phyloP scores from a whole-genome alignment of 1,140 invertebrate genomes.

The Lethocerus indicus region DNA sequence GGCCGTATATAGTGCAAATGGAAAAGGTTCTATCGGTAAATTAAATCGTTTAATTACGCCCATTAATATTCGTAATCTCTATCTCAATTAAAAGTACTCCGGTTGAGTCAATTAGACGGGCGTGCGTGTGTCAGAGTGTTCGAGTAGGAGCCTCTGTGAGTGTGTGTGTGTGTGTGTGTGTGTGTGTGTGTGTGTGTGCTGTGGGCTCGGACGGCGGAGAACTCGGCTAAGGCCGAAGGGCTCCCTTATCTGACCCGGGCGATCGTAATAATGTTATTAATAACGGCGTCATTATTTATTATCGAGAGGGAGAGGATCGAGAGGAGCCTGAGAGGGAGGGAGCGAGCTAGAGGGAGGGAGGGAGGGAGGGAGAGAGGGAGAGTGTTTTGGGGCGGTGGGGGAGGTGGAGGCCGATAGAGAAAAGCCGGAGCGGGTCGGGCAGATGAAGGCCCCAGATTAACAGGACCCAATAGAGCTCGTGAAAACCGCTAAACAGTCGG shows the following conservation, averaged over 20 bases:
- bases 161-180: too few species aligned
- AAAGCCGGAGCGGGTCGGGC: not conserved
- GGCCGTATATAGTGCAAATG: slow-evolving; percentile 13
- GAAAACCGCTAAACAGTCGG: too few species aligned
- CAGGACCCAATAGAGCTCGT: too few species aligned
- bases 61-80: slow-evolving; percentile 15
- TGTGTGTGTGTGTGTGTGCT: too few species aligned
- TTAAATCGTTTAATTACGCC: slow-evolving; percentile 16
- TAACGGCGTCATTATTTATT: slow-evolving; percentile 8
- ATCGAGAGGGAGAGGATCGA: not conserved
- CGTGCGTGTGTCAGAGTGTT: too few species aligned
- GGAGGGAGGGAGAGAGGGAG: not conserved
- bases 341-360: not conserved
- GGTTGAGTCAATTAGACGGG: too few species aligned
- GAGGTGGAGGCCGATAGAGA: not conserved
- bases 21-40: slow-evolving; percentile 15
- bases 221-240: not conserved
- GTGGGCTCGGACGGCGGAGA: slow-evolving; percentile 1
- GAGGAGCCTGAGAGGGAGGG: not conserved
- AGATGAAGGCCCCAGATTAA: too few species aligned
- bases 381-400: not conserved
- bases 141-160: too few species aligned
- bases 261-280: slow-evolving; percentile 12
- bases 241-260: slow-evolving; percentile 1
- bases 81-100: slow-evolving; percentile 14